Evolutionary conservation across 2,797 vertebrate species (phyloP).

Genomic region (Adelosebastes latens): DNA sequence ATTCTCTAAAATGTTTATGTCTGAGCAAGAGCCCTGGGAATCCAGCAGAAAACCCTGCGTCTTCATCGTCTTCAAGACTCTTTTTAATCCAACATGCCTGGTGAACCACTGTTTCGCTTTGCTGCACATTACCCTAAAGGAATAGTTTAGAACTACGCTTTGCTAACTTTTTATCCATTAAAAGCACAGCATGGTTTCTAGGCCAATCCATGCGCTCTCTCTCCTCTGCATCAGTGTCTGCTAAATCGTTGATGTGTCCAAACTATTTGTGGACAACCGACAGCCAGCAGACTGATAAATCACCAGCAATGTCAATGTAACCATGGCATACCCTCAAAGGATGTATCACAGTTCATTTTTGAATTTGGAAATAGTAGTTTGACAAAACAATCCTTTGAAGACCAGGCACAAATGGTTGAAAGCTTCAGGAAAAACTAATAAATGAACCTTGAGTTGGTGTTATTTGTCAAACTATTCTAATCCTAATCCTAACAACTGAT

Average conservation of each 20-base stretch:
- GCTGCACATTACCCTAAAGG: neutral
- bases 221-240: neutral
- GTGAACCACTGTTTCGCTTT: neutral
- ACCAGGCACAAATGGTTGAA: neutral
- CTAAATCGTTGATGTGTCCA: neutral
- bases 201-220: neutral
- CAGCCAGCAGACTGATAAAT: neutral
- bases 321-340: neutral
- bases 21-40: conserved; percentile 4
- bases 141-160: neutral
- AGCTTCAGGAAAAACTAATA: neutral
- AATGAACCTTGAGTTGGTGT: neutral
- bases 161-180: neutral
- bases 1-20: conserved; percentile 34
- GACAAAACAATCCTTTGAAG: neutral
- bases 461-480: neutral
- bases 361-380: neutral
- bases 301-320: neutral
- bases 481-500: neutral
- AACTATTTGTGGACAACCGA: neutral
- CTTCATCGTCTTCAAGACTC: neutral
- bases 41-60: conserved; percentile 6
- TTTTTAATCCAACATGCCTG: neutral
- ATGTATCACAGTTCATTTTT: neutral
- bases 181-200: neutral